Evolutionary conservation across 2,797 vertebrate species (phyloP).

Genomic region (Gymnodraco acuticeps): DNA sequence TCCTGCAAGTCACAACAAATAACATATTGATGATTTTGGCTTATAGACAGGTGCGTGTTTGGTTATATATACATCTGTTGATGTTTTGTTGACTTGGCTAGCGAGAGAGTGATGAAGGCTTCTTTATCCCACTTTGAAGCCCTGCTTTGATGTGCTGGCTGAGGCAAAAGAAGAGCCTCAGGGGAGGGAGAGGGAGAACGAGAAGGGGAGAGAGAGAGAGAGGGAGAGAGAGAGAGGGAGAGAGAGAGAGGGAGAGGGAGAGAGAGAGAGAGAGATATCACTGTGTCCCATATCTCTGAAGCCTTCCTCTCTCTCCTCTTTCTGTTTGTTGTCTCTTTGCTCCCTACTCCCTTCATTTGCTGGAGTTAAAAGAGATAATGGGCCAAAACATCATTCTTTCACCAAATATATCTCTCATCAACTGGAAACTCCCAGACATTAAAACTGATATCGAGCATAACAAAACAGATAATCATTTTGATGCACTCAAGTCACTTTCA

Average conservation of each 20-base stretch:
- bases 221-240: neutral
- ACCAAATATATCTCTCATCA: conserved; percentile 26
- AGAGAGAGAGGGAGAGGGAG: too few relatives aligned
- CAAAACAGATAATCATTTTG: conserved; percentile 8
- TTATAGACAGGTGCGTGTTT: neutral
- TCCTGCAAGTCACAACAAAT: neutral
- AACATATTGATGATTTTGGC: conserved; percentile 13
- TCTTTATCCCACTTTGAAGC: conserved; percentile 61
- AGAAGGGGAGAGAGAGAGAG: too few relatives aligned
- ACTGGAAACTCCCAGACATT: conserved; percentile 20
- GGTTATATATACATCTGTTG: neutral
- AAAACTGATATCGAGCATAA: conserved; percentile 6
- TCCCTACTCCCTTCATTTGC: conserved; percentile 6
- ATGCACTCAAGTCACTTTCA: conserved; percentile 5
- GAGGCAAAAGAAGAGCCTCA: conserved; percentile 13
- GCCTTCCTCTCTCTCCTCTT: conserved; percentile 8
- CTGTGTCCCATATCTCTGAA: conserved; percentile 18
- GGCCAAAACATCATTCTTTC: conserved; percentile 29
- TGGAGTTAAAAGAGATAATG: conserved; percentile 25
- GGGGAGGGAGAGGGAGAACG: neutral
- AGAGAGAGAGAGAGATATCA: too few relatives aligned
- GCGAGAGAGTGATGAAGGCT: conserved; percentile 46
- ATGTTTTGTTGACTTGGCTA: conserved; percentile 22
- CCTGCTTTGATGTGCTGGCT: conserved; percentile 53
- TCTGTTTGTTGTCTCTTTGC: conserved; percentile 27